Evolutionary conservation across 2,797 vertebrate genomes (phyloP).

Genomic region (Telmatherina bonti): DNA sequence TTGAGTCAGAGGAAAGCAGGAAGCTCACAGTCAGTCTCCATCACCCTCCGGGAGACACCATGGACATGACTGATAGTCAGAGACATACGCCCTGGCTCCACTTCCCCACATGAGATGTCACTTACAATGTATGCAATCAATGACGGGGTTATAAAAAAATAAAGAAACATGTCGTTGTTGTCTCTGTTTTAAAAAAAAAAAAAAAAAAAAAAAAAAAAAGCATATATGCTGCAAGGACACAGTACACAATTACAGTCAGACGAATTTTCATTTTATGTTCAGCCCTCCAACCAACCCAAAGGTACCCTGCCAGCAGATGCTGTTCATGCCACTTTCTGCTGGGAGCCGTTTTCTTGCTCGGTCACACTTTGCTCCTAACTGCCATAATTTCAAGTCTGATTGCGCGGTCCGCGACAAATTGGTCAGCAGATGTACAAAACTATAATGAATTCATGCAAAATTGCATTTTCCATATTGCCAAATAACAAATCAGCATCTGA

Average conservation of each 20-base stretch:
- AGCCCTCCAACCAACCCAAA: constrained; percentile 10
- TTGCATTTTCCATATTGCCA: constrained; percentile 39
- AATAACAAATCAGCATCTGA: constrained; percentile 33
- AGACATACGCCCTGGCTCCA: constrained; percentile 45
- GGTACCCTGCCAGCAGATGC: constrained; percentile 19
- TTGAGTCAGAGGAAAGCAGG: constrained; percentile 34
- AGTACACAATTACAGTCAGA: background rate
- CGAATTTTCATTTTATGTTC: constrained; percentile 5
- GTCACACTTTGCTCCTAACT: constrained; percentile 26
- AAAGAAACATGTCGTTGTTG: constrained; percentile 35
- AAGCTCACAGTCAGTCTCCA: constrained; percentile 45
- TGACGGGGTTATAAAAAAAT: constrained; percentile 22
- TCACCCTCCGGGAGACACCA: constrained; percentile 50
- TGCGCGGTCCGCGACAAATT: constrained; percentile 40
- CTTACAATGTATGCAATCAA: constrained; percentile 7
- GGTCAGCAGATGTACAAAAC: constrained; percentile 47
- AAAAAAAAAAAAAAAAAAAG: too few species aligned
- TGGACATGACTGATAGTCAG: constrained; percentile 53
- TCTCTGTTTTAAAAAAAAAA: too few species aligned
- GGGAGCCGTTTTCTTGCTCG: background rate
- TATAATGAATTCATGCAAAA: constrained; percentile 45
- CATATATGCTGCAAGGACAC: background rate
- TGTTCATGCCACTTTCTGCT: constrained; percentile 21
- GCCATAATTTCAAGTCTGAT: constrained; percentile 33
- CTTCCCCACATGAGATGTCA: constrained; percentile 17